A percentile compares a stretch with the other conserved stretches of the same genome.
These are phyloP conservation scores for Anodontia alba DNA, from an alignment of 2,888 invertebrate species.

Conservation along the genomic window DNA sequence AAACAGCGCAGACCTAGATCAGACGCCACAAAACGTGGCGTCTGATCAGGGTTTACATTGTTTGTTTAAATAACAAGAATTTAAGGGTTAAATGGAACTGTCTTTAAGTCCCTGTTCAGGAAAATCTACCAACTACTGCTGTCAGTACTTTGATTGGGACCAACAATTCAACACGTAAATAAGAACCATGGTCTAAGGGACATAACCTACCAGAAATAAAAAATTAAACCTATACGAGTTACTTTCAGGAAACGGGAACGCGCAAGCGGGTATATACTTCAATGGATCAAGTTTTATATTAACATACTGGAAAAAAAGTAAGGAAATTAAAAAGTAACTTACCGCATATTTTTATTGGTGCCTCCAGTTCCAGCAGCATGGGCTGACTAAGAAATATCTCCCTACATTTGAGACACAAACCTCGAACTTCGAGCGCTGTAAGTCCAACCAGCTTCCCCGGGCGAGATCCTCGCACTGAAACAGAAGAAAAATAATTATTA, in stretches of 20 bases:
- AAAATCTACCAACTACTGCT: too few relatives aligned
- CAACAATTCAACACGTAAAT: too few relatives aligned
- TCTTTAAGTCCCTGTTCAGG: too few relatives aligned
- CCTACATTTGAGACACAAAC: constrained; percentile 86
- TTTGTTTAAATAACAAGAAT: too few relatives aligned
- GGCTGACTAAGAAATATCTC: constrained; percentile 88
- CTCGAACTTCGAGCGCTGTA: constrained; percentile 86
- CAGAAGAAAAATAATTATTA: not conserved
- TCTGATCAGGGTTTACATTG: too few relatives aligned
- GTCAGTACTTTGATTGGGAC: too few relatives aligned
- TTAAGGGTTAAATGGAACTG: too few relatives aligned
- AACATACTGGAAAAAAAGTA: too few relatives aligned
- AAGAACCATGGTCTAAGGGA: constrained; percentile 4
- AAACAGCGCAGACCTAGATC: too few relatives aligned
- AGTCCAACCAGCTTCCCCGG: constrained; percentile 90
- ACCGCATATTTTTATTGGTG: constrained; percentile 88
- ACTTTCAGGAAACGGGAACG: not conserved
- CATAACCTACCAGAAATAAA: not conserved
- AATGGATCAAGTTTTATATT: too few relatives aligned
- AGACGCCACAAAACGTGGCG: too few relatives aligned
- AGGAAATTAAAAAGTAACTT: constrained; percentile 35
- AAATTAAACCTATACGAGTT: not conserved
- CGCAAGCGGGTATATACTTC: not conserved
- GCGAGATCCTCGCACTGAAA: constrained; percentile 91
- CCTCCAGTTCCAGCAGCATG: constrained; percentile 87